Evolutionary conservation across 2,888 invertebrate species (phyloP), one percentile per base, ranked within the genome.

Genomic region (Callyntrura guangdongensis): DNA sequence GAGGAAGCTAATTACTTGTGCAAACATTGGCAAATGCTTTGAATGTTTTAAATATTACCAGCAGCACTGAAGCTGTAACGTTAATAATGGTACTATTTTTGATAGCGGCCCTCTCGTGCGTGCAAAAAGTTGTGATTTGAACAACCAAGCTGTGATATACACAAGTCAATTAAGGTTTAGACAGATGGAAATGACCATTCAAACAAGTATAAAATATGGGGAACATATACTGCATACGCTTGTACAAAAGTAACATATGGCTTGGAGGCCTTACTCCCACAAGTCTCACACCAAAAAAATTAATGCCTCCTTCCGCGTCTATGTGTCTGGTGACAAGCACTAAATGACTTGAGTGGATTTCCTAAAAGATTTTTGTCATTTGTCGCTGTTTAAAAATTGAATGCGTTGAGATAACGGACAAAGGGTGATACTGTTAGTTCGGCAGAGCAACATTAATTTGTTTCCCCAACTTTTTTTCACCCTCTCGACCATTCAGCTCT

Each of bases 291-390:
- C 0, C 3, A 2, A 8, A 72, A 72, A 72, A 17, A 64, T 25
- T 64, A 72, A 72, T 64, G 86, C 22, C 22, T 17, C 64, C 67
- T 22, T 92, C 2, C 36, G 3, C 36, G 36, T 36, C 36, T 36
- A 2, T 6, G 3, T 36, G 36, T 36, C 2, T 36, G 36, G 69
- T 74, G 92, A 92, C 92, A 92, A 92, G 89, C 89, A 89, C 91
- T 89, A 92, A 92, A 92, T 92, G 92, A 92, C 91, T 91, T 90
- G 89, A 86, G 86, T 86, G 84, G 89, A 86, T 91, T 89, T 74
- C 69, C 0, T 49, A 12, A 6, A 74, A 74, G 74, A 53, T 77
- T 77, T 53, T 53, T 49, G 53, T 77, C 49, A 53, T 49, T 53
- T 27, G 12, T 36, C 8, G 22, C 14, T n/a, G 36, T 6, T 1